Evolutionary conservation across 2,113 vertebrate species (phyloP), one percentile per base, ranked within the genome.

Genomic region (Burhinus bistriatus): DNA sequence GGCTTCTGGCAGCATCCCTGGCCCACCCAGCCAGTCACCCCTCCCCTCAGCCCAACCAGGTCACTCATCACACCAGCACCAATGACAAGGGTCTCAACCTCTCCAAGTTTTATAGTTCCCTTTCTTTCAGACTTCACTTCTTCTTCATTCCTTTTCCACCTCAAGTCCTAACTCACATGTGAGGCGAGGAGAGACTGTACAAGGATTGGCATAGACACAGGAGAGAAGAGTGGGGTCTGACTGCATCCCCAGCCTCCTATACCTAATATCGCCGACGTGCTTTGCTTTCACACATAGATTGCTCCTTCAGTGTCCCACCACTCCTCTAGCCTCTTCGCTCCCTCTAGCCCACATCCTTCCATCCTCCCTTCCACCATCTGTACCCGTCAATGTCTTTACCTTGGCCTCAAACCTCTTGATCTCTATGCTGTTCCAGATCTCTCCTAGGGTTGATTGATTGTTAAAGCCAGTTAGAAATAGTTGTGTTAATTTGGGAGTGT

Each of bases 261-360:
- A 49, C 20, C 30, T 73, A 17, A 4, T 77, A 36, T 4, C 0
- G 0, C 44, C 11, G 25, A 2, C 2, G 5, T 77, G 44, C 62
- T 93, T 85, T 49, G 57, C 30, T 77, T 84, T 70, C 36, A 61
- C 18, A 27, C 11, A 2, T 32, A 5, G 3, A 11, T 83, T 57
- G 30, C 30, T 49, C 44, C 12, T 40, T 23, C 62, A 47, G 51
- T 42, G 44, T 76, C n/a, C 62, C 3, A 5, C 26, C 38, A 25
- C 26, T 80, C 40, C 40, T 72, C 27, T 64, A 19, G 36, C 25
- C 23, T 66, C 45, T 66, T 66, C 62, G 23, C 11, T 62, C 25
- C 58, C 13, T 59, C 13, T 57, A 36, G 9, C 8, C 30, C 54
- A 20, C 54, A 52, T 49, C 32, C 40, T 88, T 88, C 51, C 26